A percentile compares a stretch with the other conserved stretches of the same genome.
These are phyloP conservation scores for Melanargia galathea DNA, from an alignment of 2,888 invertebrate genomes.

Conservation along the genomic window DNA sequence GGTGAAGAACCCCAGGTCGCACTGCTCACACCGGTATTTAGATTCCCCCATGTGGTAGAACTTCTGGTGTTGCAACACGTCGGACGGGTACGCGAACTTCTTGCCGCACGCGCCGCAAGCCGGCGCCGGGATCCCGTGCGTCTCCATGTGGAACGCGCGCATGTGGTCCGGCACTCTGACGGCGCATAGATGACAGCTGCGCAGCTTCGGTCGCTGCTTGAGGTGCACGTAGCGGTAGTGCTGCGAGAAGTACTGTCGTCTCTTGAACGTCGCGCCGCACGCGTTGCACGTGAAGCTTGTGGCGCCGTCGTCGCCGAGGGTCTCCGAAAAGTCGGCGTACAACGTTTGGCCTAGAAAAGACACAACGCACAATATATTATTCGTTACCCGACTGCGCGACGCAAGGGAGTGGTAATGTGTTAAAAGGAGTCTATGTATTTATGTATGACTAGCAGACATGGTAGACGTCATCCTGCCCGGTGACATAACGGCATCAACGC, in stretches of 20 bases:
- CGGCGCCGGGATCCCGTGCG: constrained; percentile 51
- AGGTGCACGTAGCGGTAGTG: constrained; percentile 57
- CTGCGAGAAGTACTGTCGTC: constrained; percentile 51
- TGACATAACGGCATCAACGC: too few relatives aligned
- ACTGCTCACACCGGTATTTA: constrained; percentile 41
- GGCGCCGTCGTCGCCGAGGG: constrained; percentile 36
- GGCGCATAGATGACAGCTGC: constrained; percentile 55
- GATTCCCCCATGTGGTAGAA: constrained; percentile 59
- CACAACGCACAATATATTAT: neutral
- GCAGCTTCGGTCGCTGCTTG: constrained; percentile 48
- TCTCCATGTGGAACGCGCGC: constrained; percentile 52
- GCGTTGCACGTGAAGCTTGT: constrained; percentile 46
- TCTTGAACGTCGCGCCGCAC: constrained; percentile 49
- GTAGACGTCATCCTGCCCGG: too few relatives aligned
- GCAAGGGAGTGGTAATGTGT: too few relatives aligned
- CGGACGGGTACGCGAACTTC: constrained; percentile 54
- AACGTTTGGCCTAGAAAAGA: constrained; percentile 24
- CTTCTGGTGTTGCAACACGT: constrained; percentile 50
- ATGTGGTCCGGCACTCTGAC: constrained; percentile 48
- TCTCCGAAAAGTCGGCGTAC: constrained; percentile 20
- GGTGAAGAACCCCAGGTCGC: neutral
- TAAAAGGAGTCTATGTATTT: too few relatives aligned
- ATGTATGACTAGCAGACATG: too few relatives aligned
- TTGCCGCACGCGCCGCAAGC: constrained; percentile 55
- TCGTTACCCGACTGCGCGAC: too few relatives aligned